Conservation (phyloP, 53 echinoderm and acorn worm species). For the Patiria pectinifera region DNA sequence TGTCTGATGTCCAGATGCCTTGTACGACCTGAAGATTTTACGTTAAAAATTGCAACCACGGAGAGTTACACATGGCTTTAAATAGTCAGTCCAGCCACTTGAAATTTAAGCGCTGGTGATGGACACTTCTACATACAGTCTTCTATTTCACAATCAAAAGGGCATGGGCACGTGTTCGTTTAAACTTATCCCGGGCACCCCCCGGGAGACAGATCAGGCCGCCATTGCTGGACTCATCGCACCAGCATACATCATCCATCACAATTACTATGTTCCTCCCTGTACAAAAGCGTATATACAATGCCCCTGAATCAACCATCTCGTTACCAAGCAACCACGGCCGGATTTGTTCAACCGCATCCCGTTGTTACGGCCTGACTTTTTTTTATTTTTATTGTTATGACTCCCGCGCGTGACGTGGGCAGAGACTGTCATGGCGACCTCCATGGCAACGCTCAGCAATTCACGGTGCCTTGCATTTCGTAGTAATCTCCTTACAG, state of each 20-base stretch:
- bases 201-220: not conserved
- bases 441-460: conserved; percentile 41
- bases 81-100: no score
- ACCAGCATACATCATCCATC: conserved; percentile 39
- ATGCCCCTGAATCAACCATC: conserved; percentile 21
- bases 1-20: no score
- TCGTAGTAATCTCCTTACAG: not conserved
- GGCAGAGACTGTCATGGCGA: conserved; percentile 41
- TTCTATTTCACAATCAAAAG: not conserved
- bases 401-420: conserved; percentile 16
- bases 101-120: no score
- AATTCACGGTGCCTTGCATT: conserved; percentile 24
- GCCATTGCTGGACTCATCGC: conserved; percentile 28
- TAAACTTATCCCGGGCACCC: not conserved
- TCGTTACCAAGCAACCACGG: conserved; percentile 46
- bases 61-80: no score
- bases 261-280: conserved; percentile 47
- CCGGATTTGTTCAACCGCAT: conserved; percentile 28
- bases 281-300: no score
- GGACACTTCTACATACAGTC: no score
- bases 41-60: no score
- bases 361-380: not conserved
- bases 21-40: no score
- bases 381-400: not conserved
- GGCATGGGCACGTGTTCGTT: no score